Evolutionary conservation across 2,797 vertebrate genomes (phyloP), one percentile per base, ranked within the genome.

Genomic region (Sebastes trivittatus): DNA sequence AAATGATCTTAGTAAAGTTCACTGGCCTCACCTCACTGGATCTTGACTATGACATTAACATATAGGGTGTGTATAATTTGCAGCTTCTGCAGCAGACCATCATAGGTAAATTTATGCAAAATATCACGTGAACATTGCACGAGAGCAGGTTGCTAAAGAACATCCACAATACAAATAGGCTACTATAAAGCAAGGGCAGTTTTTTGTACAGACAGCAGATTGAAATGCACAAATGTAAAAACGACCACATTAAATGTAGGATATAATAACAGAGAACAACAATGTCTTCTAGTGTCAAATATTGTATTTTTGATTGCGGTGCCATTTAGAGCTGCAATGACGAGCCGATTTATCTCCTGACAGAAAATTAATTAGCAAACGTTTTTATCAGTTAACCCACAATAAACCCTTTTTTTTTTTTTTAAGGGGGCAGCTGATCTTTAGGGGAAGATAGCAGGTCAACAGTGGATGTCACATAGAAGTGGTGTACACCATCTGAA

Each of bases 101-200:
- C 22, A 23, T 22, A 82, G 38, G 63, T 18, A 75, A 66, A 84
- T 84, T 25, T 61, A 87, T 82, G 65, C 38, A 69, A 84, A 86
- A 29, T 13, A 9, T 7, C 5, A 14, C 11, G 6, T 23, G 14
- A 74, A 7, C 64, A 52, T 59, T 13, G 11, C 63, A 54, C 18
- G 23, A 59, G 49, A 27, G 23, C 30, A 25, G 23, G 27, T 13
- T 67, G 56, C 25, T 46, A 29, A 20, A 23, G 49, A 68, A 83
- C 25, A 38, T 6, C 22, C 11, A 29, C n/a, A 5, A 32, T 59
- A 6, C 14, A 66, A 42, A 49, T 62, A 7, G 49, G 49, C 49
- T 46, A 18, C 27, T 62, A 27, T 22, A 52, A 52, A 77, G 11
- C 11, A 73, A 67, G 2, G 4, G 11, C 14, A 29, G 14, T 61